phyloP scores from a whole-genome alignment of 2,888 invertebrate species.

The Melolontha melolontha region DNA sequence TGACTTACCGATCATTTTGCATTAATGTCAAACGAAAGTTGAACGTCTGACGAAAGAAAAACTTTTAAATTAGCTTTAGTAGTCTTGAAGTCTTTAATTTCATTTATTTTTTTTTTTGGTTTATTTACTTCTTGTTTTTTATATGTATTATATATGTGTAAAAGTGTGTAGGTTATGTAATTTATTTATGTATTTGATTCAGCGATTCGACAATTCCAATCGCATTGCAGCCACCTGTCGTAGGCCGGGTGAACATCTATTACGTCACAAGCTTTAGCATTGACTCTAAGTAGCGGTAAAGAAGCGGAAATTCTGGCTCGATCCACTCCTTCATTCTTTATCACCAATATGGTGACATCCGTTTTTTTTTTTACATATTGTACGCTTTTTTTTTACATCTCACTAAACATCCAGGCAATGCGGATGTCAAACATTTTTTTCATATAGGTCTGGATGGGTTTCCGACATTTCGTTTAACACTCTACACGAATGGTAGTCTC shows the following conservation, averaged over 20 bases:
- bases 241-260: conserved; percentile 45
- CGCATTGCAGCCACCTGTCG: conserved; percentile 62
- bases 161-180: conserved; percentile 35
- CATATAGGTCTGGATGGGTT: conserved; percentile 14
- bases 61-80: neutral
- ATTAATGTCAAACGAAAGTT: conserved; percentile 8
- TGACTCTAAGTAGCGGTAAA: conserved; percentile 58
- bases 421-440: conserved; percentile 29
- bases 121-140: conserved; percentile 35
- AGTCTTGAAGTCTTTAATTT: conserved; percentile 21
- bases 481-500: conserved; percentile 36
- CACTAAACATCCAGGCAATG: conserved; percentile 42
- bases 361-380: conserved; percentile 39
- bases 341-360: conserved; percentile 49
- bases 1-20: conserved; percentile 28
- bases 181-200: conserved; percentile 41
- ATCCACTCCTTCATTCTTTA: conserved; percentile 52
- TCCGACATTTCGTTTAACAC: conserved; percentile 24
- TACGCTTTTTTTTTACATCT: conserved; percentile 42
- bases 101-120: conserved; percentile 25
- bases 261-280: conserved; percentile 47
- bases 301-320: conserved; percentile 52
- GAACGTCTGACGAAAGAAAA: conserved; percentile 6
- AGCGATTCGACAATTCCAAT: conserved; percentile 61
- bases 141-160: conserved; percentile 37